Evolutionary conservation across 2,888 invertebrate species (phyloP).

Genomic region (Macrosoma leucophasiata): DNA sequence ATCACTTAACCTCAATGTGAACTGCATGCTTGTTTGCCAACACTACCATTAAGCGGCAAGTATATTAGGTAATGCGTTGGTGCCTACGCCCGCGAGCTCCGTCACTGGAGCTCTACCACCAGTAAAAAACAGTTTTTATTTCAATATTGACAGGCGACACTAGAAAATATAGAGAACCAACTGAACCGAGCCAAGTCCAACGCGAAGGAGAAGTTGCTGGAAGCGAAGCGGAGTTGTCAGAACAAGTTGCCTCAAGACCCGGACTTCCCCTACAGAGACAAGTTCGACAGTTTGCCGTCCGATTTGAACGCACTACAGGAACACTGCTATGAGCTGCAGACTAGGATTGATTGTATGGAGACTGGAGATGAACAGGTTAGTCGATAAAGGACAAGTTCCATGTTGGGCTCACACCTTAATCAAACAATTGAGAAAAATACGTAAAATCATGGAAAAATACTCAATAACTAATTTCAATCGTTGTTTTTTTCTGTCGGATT

Average conservation of each 20-base stretch:
- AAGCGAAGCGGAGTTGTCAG: conserved; percentile 73
- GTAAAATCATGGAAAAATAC: background rate
- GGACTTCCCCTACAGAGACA: conserved; percentile 68
- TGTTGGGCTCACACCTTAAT: too few relatives aligned
- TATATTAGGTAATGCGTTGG: too few relatives aligned
- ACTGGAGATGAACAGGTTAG: conserved; percentile 70
- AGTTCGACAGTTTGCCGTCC: conserved; percentile 72
- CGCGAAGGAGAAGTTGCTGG: conserved; percentile 64
- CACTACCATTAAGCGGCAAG: too few relatives aligned
- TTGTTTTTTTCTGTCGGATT: too few relatives aligned
- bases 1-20: too few relatives aligned
- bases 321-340: conserved; percentile 70
- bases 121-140: too few relatives aligned
- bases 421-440: background rate
- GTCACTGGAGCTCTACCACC: too few relatives aligned
- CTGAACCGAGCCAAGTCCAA: conserved; percentile 45
- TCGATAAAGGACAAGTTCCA: too few relatives aligned
- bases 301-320: conserved; percentile 71
- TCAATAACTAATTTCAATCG: too few relatives aligned
- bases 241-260: conserved; percentile 73
- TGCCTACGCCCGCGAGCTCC: too few relatives aligned
- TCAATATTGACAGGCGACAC: conserved; percentile 40
- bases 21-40: too few relatives aligned
- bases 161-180: conserved; percentile 48
- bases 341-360: conserved; percentile 79